Evolutionary conservation across 1,140 invertebrate species (phyloP), one percentile per base, ranked within the genome.

Genomic region (Sinella curviseta): DNA sequence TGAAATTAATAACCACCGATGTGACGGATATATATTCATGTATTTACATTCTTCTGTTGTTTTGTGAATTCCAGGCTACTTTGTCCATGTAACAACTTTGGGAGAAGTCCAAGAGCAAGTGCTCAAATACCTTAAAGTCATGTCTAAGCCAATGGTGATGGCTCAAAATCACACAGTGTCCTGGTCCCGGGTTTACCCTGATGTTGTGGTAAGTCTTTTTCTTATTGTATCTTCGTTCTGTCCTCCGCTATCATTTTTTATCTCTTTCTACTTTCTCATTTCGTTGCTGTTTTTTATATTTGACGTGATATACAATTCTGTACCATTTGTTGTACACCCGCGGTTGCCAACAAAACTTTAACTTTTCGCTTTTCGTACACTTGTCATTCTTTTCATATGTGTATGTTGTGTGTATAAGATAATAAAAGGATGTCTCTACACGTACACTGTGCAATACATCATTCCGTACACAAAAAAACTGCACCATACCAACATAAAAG

Each of bases 81-180:
- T 94, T 88, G 95, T 96, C 36, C 96, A 98, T 86, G 91, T 99
- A 48, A 95, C 94, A 76, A 95, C 94, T 31, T 88, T 95, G 82
- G 94, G 95, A 17, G 97, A 99, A 89, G 95, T 98, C 16, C 90
- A 95, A 55, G 97, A 98, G 87, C 93, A 97, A 89, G 95, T 98
- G 8, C 87, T 97, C 79, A 93, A 95, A 85, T 97, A 97, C 86
- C 91, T 97, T 82, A 93, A 94, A 34, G 95, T 97, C 3, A 93
- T 97, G 90, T 95, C 95, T n/a, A 73, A 88, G 70, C 95, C 95
- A 0, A 88, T 97, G 80, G 95, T 97, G 20, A 89, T 96, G 79
- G 91, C 91, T 82, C 89, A 91, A 85, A 90, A 92, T 78, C 94
- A 96, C 86, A 93, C 94, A 2, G 89, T 94, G 3, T 92, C 95